Evolutionary conservation across 2,797 vertebrate species (phyloP).

Genomic region (Siniperca undulata): DNA sequence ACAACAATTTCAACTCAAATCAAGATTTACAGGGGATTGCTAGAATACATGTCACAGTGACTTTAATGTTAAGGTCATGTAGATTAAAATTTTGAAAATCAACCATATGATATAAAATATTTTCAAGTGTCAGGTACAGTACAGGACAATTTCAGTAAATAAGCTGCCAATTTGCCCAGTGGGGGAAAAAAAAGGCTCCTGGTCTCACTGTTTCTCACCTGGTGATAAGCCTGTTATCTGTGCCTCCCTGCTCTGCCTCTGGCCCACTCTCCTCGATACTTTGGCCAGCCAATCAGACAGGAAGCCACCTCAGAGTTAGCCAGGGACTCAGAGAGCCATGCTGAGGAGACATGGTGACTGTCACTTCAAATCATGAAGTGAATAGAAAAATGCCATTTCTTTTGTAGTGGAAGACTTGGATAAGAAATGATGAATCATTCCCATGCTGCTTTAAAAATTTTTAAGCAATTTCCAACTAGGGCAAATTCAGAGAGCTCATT

Average conservation of each 20-base stretch:
- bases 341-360: slow-evolving; percentile 60
- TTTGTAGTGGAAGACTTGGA: slow-evolving; percentile 62
- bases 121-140: slow-evolving; percentile 16
- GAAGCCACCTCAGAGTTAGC: slow-evolving; percentile 52
- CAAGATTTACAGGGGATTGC: too few relatives aligned
- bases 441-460: slow-evolving; percentile 38
- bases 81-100: slow-evolving; percentile 7
- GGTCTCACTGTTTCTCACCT: slow-evolving; percentile 57
- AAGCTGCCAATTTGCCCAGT: slow-evolving; percentile 26
- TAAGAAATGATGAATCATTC: slow-evolving; percentile 56
- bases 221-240: slow-evolving; percentile 70
- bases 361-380: slow-evolving; percentile 60
- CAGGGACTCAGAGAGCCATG: slow-evolving; percentile 57
- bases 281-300: slow-evolving; percentile 58
- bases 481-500: slow-evolving; percentile 47
- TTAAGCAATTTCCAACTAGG: slow-evolving; percentile 41
- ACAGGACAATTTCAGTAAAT: slow-evolving; percentile 27
- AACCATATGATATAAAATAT: background rate
- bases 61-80: too few relatives aligned
- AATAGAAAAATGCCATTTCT: slow-evolving; percentile 62
- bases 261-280: slow-evolving; percentile 51
- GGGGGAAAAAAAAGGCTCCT: slow-evolving; percentile 23
- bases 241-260: slow-evolving; percentile 63
- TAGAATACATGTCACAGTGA: background rate
- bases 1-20: background rate